phyloP scores from a whole-genome alignment of 2,113 vertebrate genomes.

The Chloebia gouldiae region DNA sequence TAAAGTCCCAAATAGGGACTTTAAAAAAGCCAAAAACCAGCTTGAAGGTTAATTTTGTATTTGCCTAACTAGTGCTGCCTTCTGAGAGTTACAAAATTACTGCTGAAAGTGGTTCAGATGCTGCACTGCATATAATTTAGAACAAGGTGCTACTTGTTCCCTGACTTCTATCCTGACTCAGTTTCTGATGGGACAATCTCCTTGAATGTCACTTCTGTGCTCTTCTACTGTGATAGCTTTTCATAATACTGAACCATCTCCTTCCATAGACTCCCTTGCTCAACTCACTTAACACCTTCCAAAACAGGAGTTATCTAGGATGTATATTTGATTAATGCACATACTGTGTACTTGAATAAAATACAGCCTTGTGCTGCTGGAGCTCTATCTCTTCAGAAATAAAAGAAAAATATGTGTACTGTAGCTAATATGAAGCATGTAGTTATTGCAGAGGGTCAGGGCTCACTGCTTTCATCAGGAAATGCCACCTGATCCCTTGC shows the following conservation, averaged over 20 bases:
- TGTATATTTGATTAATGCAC: background rate
- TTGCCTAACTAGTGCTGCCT: background rate
- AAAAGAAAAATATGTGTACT: background rate
- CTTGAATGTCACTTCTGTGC: background rate
- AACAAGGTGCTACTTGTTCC: background rate
- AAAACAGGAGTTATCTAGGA: background rate
- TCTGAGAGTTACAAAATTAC: background rate
- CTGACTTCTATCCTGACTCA: background rate
- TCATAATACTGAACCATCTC: background rate
- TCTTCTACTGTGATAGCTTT: background rate
- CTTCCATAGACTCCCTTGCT: background rate
- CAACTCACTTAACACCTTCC: background rate
- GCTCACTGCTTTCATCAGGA: background rate
- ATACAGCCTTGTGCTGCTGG: background rate
- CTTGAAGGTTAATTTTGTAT: background rate
- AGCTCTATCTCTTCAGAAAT: background rate
- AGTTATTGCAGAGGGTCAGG: background rate
- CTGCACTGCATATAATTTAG: rapidly evolving
- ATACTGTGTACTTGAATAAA: background rate
- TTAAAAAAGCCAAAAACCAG: background rate
- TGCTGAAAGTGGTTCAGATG: background rate
- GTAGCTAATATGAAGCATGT: background rate
- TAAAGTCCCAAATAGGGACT: background rate
- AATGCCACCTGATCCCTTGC: background rate
- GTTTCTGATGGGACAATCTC: background rate